Conservation (phyloP, 1,140 invertebrate genomes). For the Rhagoletis zephyria region DNA sequence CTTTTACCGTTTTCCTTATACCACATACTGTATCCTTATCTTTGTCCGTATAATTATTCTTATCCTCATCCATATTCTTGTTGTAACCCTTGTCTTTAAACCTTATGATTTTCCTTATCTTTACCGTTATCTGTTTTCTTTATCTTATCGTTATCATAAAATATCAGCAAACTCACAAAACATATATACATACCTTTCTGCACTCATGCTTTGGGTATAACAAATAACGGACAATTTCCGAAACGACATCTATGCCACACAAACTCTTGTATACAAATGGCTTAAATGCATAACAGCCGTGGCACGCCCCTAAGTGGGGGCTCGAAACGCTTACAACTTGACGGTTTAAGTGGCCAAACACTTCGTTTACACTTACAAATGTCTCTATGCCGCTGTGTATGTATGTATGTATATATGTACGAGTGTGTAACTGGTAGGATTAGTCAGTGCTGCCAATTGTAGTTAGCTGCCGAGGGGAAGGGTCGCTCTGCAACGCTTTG, state of each 20-base stretch:
- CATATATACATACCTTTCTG: not conserved
- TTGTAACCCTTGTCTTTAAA: too few relatives aligned
- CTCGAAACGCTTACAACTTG: not conserved
- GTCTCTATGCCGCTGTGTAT: not conserved
- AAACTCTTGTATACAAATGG: constrained; percentile 54
- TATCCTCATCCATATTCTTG: too few relatives aligned
- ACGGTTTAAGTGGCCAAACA: constrained; percentile 13
- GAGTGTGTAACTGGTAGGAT: too few relatives aligned
- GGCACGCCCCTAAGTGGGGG: constrained; percentile 42
- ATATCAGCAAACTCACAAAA: too few relatives aligned
- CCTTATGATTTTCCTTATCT: too few relatives aligned
- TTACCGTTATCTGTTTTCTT: too few relatives aligned
- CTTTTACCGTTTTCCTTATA: too few relatives aligned
- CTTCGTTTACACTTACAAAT: not conserved
- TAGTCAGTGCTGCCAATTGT: not conserved
- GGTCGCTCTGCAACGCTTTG: not conserved
- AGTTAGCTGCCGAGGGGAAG: too few relatives aligned
- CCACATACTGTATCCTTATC: too few relatives aligned
- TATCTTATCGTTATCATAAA: too few relatives aligned
- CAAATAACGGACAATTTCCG: not conserved
- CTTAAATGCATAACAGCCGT: constrained; percentile 56
- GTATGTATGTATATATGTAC: not conserved
- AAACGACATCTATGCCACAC: not conserved
- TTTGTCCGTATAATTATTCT: too few relatives aligned
- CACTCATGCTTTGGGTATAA: not conserved